Base-by-base conservation (phyloP, 2,888 invertebrate genomes). In the Amaurobius ferox region DNA sequence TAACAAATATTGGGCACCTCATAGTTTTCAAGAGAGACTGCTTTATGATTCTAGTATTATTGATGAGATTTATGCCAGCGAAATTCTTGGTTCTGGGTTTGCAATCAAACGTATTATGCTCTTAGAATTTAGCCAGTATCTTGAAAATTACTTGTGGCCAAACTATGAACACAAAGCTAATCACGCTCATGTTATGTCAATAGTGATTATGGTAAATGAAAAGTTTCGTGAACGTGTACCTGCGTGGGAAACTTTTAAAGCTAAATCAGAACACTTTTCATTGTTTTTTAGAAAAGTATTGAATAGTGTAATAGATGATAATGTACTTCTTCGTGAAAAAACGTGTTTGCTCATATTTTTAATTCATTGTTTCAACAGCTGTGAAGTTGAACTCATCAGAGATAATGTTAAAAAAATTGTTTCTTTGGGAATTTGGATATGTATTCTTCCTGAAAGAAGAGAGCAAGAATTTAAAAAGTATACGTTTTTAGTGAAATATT, bases 161-260 rank as follows among this genome's bases (percentile, higher is more conserved):
- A 96, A 98, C 92, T 99, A 96, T 91, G 93, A 93, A 77, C 94
- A 94, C n/a, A 92, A 93, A 89, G 94, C 97, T 0, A 94, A 95
- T 0, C 94, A 95, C 90, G 94, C 95, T n/a, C 98, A 98, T 91
- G 94, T 98, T 90, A 94, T 99, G 94, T 98, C 98, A 0, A 97
- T 99, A 88, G 96, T 98, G n/a, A 95, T 97, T 0, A 97, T 99
- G 96, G 95, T 99, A 66, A 99, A 99, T 92, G 99, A 99, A 91
- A 99, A 99, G 91, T 98, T 98, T 90, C 93, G 99, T 0, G 99
- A 99, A 92, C 93, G 99, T 74, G 98, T 99, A 9, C 96, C 96
- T 87, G 97, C 98, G 2, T 99, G 99, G 99, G 95, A 96, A 94
- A 94, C 95, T 0, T 97, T 98, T 90, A 94, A 95, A 87, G 94